Base-by-base conservation (phyloP, 2,888 invertebrate species). In the Pterostichus madidus region DNA sequence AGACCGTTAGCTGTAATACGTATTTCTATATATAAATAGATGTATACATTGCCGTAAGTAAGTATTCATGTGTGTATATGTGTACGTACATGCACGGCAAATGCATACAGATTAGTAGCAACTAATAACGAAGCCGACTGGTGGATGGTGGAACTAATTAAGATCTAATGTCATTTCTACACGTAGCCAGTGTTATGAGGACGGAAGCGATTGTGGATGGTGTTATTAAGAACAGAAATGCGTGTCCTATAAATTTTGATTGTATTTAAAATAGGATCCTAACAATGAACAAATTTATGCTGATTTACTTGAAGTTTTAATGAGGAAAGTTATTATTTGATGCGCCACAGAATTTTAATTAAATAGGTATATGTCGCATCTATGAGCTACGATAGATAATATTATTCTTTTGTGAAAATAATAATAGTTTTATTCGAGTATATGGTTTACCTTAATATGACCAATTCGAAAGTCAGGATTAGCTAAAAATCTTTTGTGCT, bases 161-260 rank as follows among this genome's bases (percentile, higher is more conserved):
- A 77, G 77, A 77, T 59, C n/a, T 77, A 77, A 77, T 56, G 39
- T 53, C 59, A 77, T 77, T 77, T 77, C 59, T 56, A 35, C 77
- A 59, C 77, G 77, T 77, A 32, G 39, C 10, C 77, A 44, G 17
- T 11, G 56, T 53, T 15, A 56, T 15, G 35, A 53, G 39, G 17
- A 56, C 56, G 15, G 64, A 64, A 64, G 64, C 39, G 64, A 64
- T 64, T n/a, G 35, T 64, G 39, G 64, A 64, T 10, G 64, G 64
- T 6, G 35, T 64, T 56, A 64, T 64, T 32, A 64, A 39, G 64
- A 64, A 64, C 39, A 35, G 64, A 56, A 56, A 17, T 17, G 56
- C 31, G 31, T 35, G 31, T 64, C 35, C 32, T 39, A 64, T 64
- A 64, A 32, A 64, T 64, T 64, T 32, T 13, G n/a, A 64, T 64